A percentile compares a stretch with the other conserved stretches of the same genome.
These are phyloP conservation scores for Machimus rusticus DNA, from an alignment of 2,888 invertebrate genomes.

Conservation along the genomic window DNA sequence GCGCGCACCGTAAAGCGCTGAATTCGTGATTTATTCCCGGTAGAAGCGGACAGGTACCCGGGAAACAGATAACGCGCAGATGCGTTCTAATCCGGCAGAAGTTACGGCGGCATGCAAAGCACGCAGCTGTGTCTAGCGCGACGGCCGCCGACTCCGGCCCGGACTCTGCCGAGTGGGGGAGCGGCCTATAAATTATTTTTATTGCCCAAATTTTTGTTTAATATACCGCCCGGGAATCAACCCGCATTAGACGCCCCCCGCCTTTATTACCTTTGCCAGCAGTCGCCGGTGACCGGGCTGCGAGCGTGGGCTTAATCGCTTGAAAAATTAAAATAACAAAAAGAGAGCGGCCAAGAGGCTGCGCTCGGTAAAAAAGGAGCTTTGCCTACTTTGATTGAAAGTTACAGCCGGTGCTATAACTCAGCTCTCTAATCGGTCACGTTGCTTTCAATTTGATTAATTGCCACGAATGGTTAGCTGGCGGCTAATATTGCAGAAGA, in stretches of 20 bases:
- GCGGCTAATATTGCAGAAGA: conserved; percentile 39
- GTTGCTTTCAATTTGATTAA: conserved; percentile 51
- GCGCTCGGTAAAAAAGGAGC: conserved; percentile 7
- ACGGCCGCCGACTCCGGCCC: neutral
- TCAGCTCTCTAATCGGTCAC: conserved; percentile 52
- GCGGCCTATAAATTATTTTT: conserved; percentile 46
- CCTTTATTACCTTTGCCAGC: conserved; percentile 31
- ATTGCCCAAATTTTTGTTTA: conserved; percentile 46
- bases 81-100: conserved; percentile 27
- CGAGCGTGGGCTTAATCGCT: conserved; percentile 42
- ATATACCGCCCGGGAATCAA: conserved; percentile 44
- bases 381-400: conserved; percentile 39
- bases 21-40: conserved; percentile 5
- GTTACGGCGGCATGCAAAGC: conserved; percentile 11
- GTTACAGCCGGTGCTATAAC: conserved; percentile 50
- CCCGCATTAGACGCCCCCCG: conserved; percentile 39
- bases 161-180: neutral
- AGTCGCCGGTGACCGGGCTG: neutral
- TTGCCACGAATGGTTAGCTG: conserved; percentile 49
- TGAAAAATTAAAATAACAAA: conserved; percentile 42
- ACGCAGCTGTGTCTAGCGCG: conserved; percentile 10
- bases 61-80: neutral
- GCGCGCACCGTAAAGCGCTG: neutral
- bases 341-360: neutral
- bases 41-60: neutral